Percentiles rank a stretch among this genome's conserved stretches.
phyloP scores from a whole-genome alignment of 1,140 invertebrate species.

The Bombus cullumanus region DNA sequence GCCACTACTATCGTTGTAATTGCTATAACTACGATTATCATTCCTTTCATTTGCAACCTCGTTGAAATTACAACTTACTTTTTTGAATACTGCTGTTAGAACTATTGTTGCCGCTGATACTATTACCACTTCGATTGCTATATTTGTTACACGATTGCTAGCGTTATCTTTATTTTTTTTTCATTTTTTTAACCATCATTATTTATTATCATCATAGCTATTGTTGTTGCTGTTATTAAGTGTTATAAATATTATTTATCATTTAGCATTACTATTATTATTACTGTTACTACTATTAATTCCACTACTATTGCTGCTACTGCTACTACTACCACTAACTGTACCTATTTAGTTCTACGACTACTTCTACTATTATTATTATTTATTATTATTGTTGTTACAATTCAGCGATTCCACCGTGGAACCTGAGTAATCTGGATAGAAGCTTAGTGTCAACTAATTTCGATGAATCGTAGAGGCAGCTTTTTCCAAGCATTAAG shows the following conservation, averaged over 20 bases:
- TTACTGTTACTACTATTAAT: not conserved
- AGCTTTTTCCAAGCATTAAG: constrained; percentile 44
- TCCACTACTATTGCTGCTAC: not conserved
- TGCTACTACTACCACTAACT: not conserved
- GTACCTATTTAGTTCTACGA: not conserved
- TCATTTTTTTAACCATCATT: not conserved
- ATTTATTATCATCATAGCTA: constrained; percentile 2
- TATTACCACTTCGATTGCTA: not conserved
- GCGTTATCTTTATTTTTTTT: not conserved
- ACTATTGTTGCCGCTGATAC: constrained; percentile 1
- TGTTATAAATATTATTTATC: constrained; percentile 2
- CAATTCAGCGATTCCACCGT: constrained; percentile 15
- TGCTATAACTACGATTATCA: constrained; percentile 15
- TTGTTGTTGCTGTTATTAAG: constrained; percentile 3
- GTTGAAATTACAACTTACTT: not conserved
- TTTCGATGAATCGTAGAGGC: constrained; percentile 49
- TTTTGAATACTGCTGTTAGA: not conserved
- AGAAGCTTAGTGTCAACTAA: constrained; percentile 35
- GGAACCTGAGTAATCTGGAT: constrained; percentile 30
- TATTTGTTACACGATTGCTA: not conserved
- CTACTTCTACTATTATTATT: not conserved
- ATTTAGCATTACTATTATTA: not conserved
- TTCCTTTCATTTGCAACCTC: not conserved
- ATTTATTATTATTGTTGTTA: constrained; percentile 16
- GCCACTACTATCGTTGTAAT: constrained; percentile 24